phyloP scores from a whole-genome alignment of 2,113 vertebrate species.

The Cochlearius cochlearius region DNA sequence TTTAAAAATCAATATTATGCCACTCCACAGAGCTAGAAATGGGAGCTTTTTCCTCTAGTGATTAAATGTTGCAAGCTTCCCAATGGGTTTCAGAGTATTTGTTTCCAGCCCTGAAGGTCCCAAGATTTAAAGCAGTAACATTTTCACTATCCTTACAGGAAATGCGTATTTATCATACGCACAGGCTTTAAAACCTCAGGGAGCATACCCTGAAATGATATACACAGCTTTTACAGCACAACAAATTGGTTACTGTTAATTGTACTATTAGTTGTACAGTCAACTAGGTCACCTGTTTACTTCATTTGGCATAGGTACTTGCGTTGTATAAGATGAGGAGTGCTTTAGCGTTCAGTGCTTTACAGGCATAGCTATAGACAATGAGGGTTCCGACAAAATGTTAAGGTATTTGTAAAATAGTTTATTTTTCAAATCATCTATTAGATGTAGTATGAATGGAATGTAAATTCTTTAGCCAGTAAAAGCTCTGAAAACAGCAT shows the following conservation, averaged over 20 bases:
- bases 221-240: background rate
- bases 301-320: background rate
- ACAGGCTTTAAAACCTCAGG: background rate
- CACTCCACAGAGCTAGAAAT: background rate
- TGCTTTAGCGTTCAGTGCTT: background rate
- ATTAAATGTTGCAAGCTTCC: background rate
- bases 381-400: background rate
- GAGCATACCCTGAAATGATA: background rate
- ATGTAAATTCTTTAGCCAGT: background rate
- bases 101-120: background rate
- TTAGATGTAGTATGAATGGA: background rate
- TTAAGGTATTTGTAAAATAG: background rate
- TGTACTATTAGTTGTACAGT: background rate
- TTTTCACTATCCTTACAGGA: slow-evolving; percentile 1
- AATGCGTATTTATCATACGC: background rate
- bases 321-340: background rate
- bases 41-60: background rate
- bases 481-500: background rate
- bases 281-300: background rate
- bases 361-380: background rate
- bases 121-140: background rate
- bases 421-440: background rate
- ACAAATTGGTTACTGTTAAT: background rate
- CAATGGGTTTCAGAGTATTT: background rate
- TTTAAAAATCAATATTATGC: background rate